Conservation (phyloP, 2,113 vertebrate genomes). For the Aegithalos caudatus region DNA sequence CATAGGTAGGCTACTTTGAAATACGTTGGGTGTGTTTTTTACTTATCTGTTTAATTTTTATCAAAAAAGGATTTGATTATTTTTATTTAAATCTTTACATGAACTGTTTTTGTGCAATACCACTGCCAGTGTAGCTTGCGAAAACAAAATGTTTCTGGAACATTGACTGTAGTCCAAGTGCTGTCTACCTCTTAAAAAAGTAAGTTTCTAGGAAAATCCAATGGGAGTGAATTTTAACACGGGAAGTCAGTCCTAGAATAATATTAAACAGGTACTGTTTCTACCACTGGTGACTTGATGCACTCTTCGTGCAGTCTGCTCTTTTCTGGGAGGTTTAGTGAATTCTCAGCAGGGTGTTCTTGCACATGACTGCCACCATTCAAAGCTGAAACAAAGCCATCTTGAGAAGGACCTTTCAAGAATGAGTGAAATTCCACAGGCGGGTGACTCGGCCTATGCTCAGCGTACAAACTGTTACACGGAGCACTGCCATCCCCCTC, state of each 20-base stretch:
- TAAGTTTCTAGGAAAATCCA: slow-evolving; percentile 67
- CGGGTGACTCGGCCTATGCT: slow-evolving; percentile 78
- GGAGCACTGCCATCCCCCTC: slow-evolving; percentile 78
- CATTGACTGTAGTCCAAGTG: slow-evolving; percentile 63
- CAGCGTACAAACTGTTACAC: slow-evolving; percentile 78
- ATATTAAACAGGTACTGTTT: slow-evolving; percentile 88
- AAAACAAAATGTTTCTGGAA: slow-evolving; percentile 67
- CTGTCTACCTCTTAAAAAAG: slow-evolving; percentile 60
- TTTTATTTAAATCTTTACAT: slow-evolving; percentile 68
- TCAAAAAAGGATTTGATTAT: slow-evolving; percentile 66
- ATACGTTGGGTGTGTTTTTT: slow-evolving; percentile 47
- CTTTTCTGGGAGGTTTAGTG: slow-evolving; percentile 83
- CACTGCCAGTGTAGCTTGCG: slow-evolving; percentile 66
- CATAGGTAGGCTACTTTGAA: slow-evolving; percentile 71
- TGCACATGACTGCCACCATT: slow-evolving; percentile 76
- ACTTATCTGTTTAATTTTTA: slow-evolving; percentile 67
- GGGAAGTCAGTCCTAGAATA: slow-evolving; percentile 51
- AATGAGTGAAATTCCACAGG: slow-evolving; percentile 90
- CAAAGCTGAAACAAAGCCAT: slow-evolving; percentile 81
- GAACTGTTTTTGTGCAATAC: slow-evolving; percentile 75
- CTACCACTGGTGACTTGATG: slow-evolving; percentile 89
- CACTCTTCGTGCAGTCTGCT: slow-evolving; percentile 85
- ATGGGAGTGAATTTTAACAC: slow-evolving; percentile 45
- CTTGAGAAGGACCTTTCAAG: slow-evolving; percentile 88
- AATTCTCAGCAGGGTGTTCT: slow-evolving; percentile 80